Conservation (phyloP, 2,888 invertebrate genomes). For the Iphiclides podalirius region DNA sequence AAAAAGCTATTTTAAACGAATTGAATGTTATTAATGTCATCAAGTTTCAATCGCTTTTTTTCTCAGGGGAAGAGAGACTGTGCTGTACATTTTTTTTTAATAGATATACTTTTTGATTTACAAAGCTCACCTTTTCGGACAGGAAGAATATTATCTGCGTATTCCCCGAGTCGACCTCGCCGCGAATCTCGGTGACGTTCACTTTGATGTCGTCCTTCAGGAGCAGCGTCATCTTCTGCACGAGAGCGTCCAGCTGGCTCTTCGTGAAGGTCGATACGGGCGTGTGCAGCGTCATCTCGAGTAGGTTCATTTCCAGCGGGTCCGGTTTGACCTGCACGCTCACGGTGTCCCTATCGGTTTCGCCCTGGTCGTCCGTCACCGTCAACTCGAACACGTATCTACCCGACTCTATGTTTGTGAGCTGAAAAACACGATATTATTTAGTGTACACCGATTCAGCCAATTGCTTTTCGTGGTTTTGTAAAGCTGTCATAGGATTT, state of each 20-base stretch:
- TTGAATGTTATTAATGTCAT: too few relatives aligned
- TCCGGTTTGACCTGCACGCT: conserved; percentile 90
- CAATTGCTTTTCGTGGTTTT: not conserved
- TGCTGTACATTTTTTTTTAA: too few relatives aligned
- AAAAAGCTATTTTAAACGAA: too few relatives aligned
- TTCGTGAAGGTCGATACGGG: conserved; percentile 80
- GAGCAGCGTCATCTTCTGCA: conserved; percentile 89
- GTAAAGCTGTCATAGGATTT: too few relatives aligned
- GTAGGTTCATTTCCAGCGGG: conserved; percentile 85
- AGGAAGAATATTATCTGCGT: conserved; percentile 86
- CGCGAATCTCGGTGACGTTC: conserved; percentile 77
- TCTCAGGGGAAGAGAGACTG: too few relatives aligned
- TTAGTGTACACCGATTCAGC: not conserved
- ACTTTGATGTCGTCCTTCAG: conserved; percentile 86
- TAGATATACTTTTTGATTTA: too few relatives aligned
- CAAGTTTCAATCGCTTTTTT: too few relatives aligned
- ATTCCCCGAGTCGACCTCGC: conserved; percentile 81
- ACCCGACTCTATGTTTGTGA: conserved; percentile 92
- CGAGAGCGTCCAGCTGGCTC: conserved; percentile 85
- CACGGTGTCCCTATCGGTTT: conserved; percentile 89
- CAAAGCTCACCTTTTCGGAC: conserved; percentile 75
- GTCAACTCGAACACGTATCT: conserved; percentile 93
- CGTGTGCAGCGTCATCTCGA: conserved; percentile 90
- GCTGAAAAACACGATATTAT: conserved; percentile 53
- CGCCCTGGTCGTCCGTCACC: conserved; percentile 95